Conservation (phyloP, 2,888 invertebrate species). For the Apantesis nais region DNA sequence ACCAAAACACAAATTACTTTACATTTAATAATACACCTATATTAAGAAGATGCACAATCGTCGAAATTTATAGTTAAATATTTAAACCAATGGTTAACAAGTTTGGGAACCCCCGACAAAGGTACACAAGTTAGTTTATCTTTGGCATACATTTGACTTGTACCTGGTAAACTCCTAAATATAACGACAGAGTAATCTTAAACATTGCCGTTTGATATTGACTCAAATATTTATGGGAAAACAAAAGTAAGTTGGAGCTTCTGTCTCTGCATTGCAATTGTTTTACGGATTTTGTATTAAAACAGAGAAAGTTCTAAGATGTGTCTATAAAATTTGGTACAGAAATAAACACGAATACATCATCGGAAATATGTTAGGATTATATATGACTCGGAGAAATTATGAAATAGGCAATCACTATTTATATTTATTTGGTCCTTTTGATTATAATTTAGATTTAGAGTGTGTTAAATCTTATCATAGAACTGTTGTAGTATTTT, state of each 20-base stretch:
- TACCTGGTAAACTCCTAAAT: conserved; percentile 36
- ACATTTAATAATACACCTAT: conserved; percentile 8
- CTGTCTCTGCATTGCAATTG: not conserved
- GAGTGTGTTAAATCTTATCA: not conserved
- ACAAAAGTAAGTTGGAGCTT: conserved; percentile 21
- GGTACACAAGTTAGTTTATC: conserved; percentile 45
- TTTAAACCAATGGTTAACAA: conserved; percentile 42
- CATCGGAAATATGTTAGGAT: not conserved
- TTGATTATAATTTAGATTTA: too few relatives aligned
- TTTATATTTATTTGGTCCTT: too few relatives aligned
- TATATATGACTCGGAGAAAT: not conserved
- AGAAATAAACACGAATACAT: not conserved
- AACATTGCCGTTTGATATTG: conserved; percentile 34
- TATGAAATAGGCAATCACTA: not conserved
- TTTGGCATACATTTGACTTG: conserved; percentile 45
- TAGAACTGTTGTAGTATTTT: too few relatives aligned
- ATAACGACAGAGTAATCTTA: conserved; percentile 32
- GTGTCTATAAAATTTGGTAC: not conserved
- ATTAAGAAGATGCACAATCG: conserved; percentile 21
- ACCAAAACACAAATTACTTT: not conserved
- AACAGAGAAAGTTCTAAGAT: not conserved
- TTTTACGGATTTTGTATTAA: not conserved
- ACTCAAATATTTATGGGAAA: conserved; percentile 31
- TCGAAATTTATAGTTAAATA: conserved; percentile 43
- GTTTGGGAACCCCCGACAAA: conserved; percentile 34